A percentile compares a stretch with the other conserved stretches of the same genome.
Conservation (phyloP, 1,140 invertebrate species). For the Lanistes nyassanus region DNA sequence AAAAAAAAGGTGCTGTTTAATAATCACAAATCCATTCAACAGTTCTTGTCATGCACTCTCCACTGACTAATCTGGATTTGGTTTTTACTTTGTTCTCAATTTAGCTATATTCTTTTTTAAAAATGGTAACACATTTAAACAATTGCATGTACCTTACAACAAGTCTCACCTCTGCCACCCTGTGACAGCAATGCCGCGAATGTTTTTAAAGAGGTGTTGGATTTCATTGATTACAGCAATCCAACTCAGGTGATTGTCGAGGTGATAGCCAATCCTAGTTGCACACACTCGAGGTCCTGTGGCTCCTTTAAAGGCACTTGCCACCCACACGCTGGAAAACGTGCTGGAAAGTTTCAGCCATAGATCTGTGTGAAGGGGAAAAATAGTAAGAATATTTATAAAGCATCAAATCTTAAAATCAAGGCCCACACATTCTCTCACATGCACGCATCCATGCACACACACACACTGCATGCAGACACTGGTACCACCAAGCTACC, state of each 20-base stretch:
- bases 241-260: slow-evolving; percentile 81
- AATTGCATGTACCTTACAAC: not conserved
- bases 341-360: slow-evolving; percentile 81
- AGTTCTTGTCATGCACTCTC: too few species aligned
- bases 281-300: slow-evolving; percentile 75
- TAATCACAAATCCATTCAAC: too few species aligned
- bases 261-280: slow-evolving; percentile 73
- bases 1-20: too few species aligned
- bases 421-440: not conserved
- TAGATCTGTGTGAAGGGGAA: slow-evolving; percentile 61
- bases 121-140: not conserved
- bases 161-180: slow-evolving; percentile 75
- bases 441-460: not conserved
- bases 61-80: too few species aligned
- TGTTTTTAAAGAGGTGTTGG: slow-evolving; percentile 56
- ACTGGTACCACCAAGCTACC: too few species aligned
- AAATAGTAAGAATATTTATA: not conserved
- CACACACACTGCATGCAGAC: not conserved
- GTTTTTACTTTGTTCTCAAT: too few species aligned
- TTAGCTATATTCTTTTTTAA: too few species aligned
- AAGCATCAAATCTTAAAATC: not conserved
- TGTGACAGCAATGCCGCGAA: slow-evolving; percentile 74
- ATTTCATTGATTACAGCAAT: slow-evolving; percentile 70
- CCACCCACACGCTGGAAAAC: slow-evolving; percentile 92
- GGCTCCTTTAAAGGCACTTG: slow-evolving; percentile 86